Conservation (phyloP, 2,888 invertebrate genomes). For the Liopterus haemorrhoidalis region DNA sequence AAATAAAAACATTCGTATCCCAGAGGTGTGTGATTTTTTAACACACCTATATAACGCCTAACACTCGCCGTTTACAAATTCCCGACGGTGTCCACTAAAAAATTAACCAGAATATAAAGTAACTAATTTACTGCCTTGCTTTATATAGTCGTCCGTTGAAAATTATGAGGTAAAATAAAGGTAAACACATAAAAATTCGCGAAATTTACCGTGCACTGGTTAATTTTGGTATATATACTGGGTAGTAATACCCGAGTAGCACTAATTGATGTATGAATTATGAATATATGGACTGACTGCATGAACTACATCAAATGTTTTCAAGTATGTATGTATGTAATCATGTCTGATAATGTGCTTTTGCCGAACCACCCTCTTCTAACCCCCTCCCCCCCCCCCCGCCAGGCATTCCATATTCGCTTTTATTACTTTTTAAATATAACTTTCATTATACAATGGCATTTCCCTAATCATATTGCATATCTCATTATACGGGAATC, state of each 20-base stretch:
- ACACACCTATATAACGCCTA: not conserved
- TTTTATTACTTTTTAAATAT: too few species aligned
- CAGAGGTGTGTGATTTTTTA: not conserved
- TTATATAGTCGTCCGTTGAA: slow-evolving; percentile 15
- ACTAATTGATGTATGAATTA: slow-evolving; percentile 32
- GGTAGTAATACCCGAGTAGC: slow-evolving; percentile 16
- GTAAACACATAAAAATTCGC: slow-evolving; percentile 21
- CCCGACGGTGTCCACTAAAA: slow-evolving; percentile 12
- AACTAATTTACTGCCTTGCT: slow-evolving; percentile 20
- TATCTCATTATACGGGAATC: too few species aligned
- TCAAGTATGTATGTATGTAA: slow-evolving; percentile 25
- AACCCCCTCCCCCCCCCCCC: too few species aligned
- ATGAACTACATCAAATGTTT: slow-evolving; percentile 9
- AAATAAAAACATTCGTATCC: not conserved
- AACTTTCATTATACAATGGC: too few species aligned
- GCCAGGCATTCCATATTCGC: too few species aligned
- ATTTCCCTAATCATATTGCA: too few species aligned
- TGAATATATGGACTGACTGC: slow-evolving; percentile 22
- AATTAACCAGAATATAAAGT: slow-evolving; percentile 20
- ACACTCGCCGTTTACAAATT: not conserved
- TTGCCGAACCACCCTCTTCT: too few species aligned
- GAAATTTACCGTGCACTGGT: slow-evolving; percentile 15
- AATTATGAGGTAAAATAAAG: slow-evolving; percentile 20
- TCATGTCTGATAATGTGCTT: slow-evolving; percentile 24
- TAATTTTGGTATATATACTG: not conserved